phyloP scores from a whole-genome alignment of 2,888 invertebrate genomes.

The Pachycephus smyrnensis region DNA sequence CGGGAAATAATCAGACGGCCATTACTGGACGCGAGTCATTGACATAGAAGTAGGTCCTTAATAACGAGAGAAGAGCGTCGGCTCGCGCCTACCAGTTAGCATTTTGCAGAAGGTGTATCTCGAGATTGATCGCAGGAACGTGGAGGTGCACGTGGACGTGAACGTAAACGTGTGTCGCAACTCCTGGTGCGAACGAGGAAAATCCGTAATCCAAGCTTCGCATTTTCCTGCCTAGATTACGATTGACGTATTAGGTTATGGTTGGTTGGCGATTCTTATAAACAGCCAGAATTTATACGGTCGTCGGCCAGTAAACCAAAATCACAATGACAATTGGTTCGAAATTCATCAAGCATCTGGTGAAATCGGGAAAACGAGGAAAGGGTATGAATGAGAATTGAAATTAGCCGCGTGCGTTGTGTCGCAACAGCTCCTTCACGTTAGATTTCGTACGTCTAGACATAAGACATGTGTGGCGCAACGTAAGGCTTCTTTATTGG shows the following conservation, averaged over 20 bases:
- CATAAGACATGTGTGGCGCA: not conserved
- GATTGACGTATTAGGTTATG: not conserved
- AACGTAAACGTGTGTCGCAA: not conserved
- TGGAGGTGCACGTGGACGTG: not conserved
- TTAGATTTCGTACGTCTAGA: not conserved
- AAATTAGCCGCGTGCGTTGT: not conserved
- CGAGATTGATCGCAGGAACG: not conserved
- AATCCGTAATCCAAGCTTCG: not conserved
- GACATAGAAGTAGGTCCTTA: constrained; percentile 7
- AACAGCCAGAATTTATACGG: not conserved
- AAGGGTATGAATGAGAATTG: not conserved
- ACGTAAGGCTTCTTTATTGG: not conserved
- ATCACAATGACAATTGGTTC: not conserved
- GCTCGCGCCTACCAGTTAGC: not conserved
- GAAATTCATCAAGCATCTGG: not conserved
- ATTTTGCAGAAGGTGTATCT: not conserved
- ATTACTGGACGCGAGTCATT: constrained; percentile 3
- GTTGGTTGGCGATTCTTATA: not conserved
- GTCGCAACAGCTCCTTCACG: not conserved
- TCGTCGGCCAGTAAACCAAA: not conserved
- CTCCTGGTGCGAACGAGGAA: not conserved
- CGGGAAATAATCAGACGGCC: not conserved
- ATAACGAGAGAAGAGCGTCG: not conserved
- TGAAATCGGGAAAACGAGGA: not conserved
- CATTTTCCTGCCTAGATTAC: not conserved